Base-by-base conservation (phyloP, 1,140 invertebrate species). In the Danaus plexippus region DNA sequence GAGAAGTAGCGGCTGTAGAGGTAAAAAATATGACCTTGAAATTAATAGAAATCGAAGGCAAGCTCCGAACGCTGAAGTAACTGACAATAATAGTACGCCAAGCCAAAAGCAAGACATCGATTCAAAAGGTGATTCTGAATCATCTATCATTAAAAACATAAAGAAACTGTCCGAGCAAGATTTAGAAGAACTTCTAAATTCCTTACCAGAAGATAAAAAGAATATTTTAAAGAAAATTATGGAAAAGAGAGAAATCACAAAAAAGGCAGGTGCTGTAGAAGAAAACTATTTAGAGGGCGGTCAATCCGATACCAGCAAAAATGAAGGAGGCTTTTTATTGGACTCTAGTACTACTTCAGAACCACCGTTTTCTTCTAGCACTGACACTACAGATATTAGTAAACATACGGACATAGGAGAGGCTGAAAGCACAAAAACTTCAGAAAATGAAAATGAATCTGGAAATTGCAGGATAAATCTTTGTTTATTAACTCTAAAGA, bases 181-280 rank as follows among this genome's bases (percentile, higher is more conserved):
- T 66, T 54, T 87, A 44, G 70, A 85, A 55, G 71, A 82, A 53
- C 56, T 87, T 15, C 53, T 83, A 8, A 77, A 70, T 49, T 79
- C 80, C 12, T 66, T 87, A 11, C 71, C 80, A 7, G 75, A 76
- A 22, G 80, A 85, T 50, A 87, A 85, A 68, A 75, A 71, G 69
- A 62, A 54, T 22, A 58, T 87, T 9, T 64, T 87, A 12, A 77
- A 75, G 52, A 78, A 77, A 66, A 79, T 87, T 22, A 83, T 85
- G 22, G 73, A 75, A 10, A 87, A 87, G 62, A 66, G 82, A 54
- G 84, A 87, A 75, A 85, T 85, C 47, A 84, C 77, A 10, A 87
- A 85, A 54, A 87, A 85, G 67, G 73, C 80, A 11, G 78, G 68
- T 9, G 82, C 78, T 47, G 65, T 73, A 8, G 75, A 87, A 57